Evolutionary conservation across 2,797 vertebrate genomes (phyloP).

Genomic region (Natrix natrix): DNA sequence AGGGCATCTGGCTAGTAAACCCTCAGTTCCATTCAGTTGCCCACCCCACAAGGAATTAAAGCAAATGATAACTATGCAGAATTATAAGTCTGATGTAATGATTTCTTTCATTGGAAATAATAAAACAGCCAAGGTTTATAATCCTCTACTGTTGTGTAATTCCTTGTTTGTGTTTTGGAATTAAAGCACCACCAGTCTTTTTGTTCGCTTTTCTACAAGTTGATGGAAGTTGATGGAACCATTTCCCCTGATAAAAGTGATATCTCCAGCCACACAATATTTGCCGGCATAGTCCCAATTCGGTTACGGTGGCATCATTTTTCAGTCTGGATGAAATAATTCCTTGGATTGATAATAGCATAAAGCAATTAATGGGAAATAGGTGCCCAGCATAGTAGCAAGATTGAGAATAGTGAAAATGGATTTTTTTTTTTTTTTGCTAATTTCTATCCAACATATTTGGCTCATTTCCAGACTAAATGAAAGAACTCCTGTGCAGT

Average conservation of each 20-base stretch:
- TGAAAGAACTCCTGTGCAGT: background rate
- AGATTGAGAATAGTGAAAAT: background rate
- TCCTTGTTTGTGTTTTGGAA: background rate
- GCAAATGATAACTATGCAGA: background rate
- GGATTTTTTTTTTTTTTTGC: background rate
- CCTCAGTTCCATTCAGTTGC: no score
- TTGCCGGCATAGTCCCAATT: slow-evolving; percentile 48
- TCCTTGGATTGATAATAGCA: background rate
- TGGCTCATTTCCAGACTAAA: slow-evolving; percentile 5
- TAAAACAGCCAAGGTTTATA: background rate
- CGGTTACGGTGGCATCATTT: background rate
- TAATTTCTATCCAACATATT: background rate
- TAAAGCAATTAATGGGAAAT: slow-evolving; percentile 2
- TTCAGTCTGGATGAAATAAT: slow-evolving; percentile 1
- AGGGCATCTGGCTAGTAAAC: no score
- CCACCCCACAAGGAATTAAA: no score
- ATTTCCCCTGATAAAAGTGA: slow-evolving; percentile 12
- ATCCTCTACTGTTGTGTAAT: background rate
- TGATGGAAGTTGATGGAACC: slow-evolving; percentile 39
- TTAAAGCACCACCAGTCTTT: background rate
- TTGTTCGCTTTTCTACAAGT: slow-evolving; percentile 19
- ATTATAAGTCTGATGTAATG: no score
- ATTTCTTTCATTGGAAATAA: background rate
- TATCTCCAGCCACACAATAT: slow-evolving; percentile 36
- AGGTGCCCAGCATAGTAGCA: background rate